Evolutionary conservation across 2,888 invertebrate genomes (phyloP), one percentile per base, ranked within the genome.

Genomic region (Fabriciana adippe): DNA sequence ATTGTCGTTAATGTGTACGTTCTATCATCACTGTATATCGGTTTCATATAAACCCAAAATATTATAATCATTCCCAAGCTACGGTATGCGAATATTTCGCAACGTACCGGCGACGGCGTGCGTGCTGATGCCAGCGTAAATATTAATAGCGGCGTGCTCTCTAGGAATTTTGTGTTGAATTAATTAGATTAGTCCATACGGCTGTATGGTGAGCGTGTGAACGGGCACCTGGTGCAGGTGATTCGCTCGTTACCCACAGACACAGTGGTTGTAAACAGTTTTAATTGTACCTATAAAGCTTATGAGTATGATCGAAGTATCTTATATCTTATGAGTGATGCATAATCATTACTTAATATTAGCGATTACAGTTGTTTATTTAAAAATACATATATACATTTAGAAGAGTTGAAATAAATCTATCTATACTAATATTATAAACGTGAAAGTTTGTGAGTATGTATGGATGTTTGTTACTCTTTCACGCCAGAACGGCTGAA

Each of bases 121-220:
- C 69, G 66, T 55, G 62, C 61, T 69, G 68, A 72, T 72, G 71
- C 41, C 55, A 57, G 76, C 77, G 77, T 80, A 81, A 83, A 84
- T 85, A 86, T 85, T 86, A 80, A 88, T 84, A 79, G 68, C 72
- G 72, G 70, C 74, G 74, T 74, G 74, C 77, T 71, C 74, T 77
- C 76, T 66, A 77, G 81, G 83, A 79, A 84, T 84, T 81, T 78
- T 69, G 74, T 72, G 70, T 75, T 72, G 80, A 77, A 78, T 80
- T 81, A 80, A 80, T 82, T 77, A 77, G 76, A 74, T 73, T 74
- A 73, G 55, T 55, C 60, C 50, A 45, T 61, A 60, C 13, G 54
- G 21, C 53, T 54, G 53, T 51, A 41, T 11, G 35, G 61, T 41
- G 53, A 63, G 51, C 70, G 70, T 71, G 70, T 66, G 70, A 71